A percentile compares a stretch with the other conserved stretches of the same genome.
Conservation (phyloP, 53 echinoderm and acorn worm genomes). For the Temnopleurus reevesii region DNA sequence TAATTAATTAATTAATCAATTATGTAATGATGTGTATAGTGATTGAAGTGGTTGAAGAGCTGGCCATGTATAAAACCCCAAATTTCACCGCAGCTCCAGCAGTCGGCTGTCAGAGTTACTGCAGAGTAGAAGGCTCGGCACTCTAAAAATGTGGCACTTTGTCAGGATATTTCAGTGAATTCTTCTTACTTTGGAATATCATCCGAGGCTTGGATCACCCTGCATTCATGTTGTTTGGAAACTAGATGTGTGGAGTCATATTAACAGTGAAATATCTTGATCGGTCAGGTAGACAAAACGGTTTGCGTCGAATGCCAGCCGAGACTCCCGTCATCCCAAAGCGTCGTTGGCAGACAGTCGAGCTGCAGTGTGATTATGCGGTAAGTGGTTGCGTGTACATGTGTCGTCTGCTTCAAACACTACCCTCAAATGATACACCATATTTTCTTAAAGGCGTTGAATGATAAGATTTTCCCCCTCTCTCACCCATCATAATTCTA, state of each 20-base stretch:
- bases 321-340: background rate
- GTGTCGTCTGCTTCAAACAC: conserved; percentile 43
- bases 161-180: conserved; percentile 34
- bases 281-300: conserved; percentile 49
- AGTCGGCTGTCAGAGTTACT: background rate
- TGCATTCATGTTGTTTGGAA: conserved; percentile 38
- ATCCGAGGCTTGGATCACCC: background rate
- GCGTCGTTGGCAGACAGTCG: conserved; percentile 54
- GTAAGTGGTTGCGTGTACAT: conserved; percentile 40
- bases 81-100: background rate
- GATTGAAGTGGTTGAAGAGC: background rate
- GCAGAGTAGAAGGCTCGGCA: background rate
- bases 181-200: conserved; percentile 24
- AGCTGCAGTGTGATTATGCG: background rate
- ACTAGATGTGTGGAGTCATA: conserved; percentile 59
- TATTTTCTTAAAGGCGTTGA: background rate
- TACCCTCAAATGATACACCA: conserved; percentile 4
- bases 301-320: conserved; percentile 36
- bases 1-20: conserved; percentile 44
- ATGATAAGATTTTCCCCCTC: background rate
- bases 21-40: conserved; percentile 23
- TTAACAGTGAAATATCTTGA: conserved; percentile 57
- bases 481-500: background rate
- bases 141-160: background rate
- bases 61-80: conserved; percentile 36